phyloP scores from a whole-genome alignment of 2,113 vertebrate genomes.

The Danio rerio region DNA sequence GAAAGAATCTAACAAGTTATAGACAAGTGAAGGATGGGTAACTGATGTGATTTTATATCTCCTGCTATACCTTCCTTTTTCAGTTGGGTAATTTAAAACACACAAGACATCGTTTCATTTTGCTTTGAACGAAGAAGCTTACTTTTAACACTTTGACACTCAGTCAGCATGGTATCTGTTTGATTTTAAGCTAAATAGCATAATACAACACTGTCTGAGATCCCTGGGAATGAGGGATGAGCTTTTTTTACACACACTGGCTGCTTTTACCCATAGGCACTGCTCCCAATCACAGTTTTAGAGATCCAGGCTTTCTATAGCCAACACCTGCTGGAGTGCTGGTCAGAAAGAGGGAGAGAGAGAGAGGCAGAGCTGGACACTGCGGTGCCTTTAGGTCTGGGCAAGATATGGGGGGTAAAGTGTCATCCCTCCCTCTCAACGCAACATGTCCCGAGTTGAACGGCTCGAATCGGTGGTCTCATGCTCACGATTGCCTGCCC shows the following conservation, averaged over 20 bases:
- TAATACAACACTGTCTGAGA: constrained; percentile 44
- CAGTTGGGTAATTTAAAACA: neutral
- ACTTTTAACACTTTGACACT: neutral
- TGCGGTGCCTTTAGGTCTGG: constrained; percentile 61
- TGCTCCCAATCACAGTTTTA: constrained; percentile 50
- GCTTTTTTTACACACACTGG: constrained; percentile 47
- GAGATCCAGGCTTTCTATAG: constrained; percentile 57
- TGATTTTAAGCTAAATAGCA: neutral
- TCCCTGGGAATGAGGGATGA: constrained; percentile 28
- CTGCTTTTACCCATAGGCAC: constrained; percentile 42
- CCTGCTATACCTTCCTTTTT: too few relatives aligned
- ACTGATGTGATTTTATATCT: too few relatives aligned
- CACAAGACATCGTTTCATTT: neutral
- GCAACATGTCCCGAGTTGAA: constrained; percentile 70
- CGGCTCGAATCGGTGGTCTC: constrained; percentile 64
- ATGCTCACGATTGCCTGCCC: constrained; percentile 68
- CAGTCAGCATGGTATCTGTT: constrained; percentile 15
- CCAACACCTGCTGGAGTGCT: constrained; percentile 53
- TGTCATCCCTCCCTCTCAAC: constrained; percentile 63
- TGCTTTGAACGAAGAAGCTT: neutral
- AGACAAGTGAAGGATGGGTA: too few relatives aligned
- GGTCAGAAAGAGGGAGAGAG: constrained; percentile 27
- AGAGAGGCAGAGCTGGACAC: constrained; percentile 43
- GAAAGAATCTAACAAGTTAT: too few relatives aligned
- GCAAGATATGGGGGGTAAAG: constrained; percentile 60